phyloP scores from a whole-genome alignment of 2,888 invertebrate genomes.

The Tetranychus piercei region DNA sequence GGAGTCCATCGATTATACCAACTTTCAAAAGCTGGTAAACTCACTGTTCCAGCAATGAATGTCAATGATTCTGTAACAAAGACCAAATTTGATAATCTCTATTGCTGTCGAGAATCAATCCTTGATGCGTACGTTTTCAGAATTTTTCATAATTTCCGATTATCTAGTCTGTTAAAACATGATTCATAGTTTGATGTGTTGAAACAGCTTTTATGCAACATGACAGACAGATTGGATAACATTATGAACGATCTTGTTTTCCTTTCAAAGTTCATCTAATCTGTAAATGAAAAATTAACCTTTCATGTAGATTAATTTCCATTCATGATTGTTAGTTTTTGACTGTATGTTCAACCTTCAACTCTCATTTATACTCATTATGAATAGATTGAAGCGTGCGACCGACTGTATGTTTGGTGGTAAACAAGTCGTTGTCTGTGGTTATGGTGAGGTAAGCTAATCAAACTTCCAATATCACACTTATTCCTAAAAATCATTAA shows the following conservation, averaged over 20 bases:
- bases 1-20: slow-evolving; percentile 94
- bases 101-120: slow-evolving; percentile 80
- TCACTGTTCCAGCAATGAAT: slow-evolving; percentile 92
- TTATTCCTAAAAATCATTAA: not conserved
- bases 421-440: slow-evolving; percentile 84
- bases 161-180: too few relatives aligned
- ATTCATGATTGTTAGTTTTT: not conserved
- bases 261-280: too few relatives aligned
- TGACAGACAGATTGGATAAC: too few relatives aligned
- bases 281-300: too few relatives aligned
- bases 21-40: slow-evolving; percentile 75
- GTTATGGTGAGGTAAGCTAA: slow-evolving; percentile 58
- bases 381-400: slow-evolving; percentile 55
- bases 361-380: slow-evolving; percentile 11
- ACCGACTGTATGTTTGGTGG: slow-evolving; percentile 96
- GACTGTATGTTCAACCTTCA: not conserved
- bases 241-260: too few relatives aligned
- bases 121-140: slow-evolving; percentile 47
- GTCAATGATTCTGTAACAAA: slow-evolving; percentile 95
- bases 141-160: not conserved
- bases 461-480: not conserved
- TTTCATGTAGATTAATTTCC: not conserved
- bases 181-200: too few relatives aligned
- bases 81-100: slow-evolving; percentile 90
- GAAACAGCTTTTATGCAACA: too few relatives aligned